phyloP scores from a whole-genome alignment of 2,888 invertebrate species.

The Phortica okadai region DNA sequence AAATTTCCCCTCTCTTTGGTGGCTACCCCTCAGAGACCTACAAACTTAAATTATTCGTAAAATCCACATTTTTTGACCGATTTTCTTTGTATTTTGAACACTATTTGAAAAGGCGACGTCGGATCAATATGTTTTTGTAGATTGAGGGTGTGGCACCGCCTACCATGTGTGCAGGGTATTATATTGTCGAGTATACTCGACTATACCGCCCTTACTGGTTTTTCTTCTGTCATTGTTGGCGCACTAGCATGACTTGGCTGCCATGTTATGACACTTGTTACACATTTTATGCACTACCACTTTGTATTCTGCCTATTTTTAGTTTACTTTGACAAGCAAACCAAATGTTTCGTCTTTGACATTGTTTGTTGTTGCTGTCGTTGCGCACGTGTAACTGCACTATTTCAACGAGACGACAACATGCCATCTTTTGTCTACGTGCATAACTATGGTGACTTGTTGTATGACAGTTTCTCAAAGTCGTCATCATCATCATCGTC shows the following conservation, averaged over 20 bases:
- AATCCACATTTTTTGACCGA: too few relatives aligned
- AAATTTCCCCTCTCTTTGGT: too few relatives aligned
- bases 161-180: too few relatives aligned
- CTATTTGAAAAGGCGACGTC: too few relatives aligned
- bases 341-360: background rate
- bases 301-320: background rate
- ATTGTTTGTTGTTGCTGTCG: slow-evolving; percentile 3
- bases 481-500: too few relatives aligned
- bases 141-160: too few relatives aligned
- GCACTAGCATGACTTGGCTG: slow-evolving; percentile 23
- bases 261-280: slow-evolving; percentile 39
- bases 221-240: background rate
- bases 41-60: too few relatives aligned
- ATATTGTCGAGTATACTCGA: too few relatives aligned
- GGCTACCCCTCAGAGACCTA: too few relatives aligned
- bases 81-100: too few relatives aligned
- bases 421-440: background rate
- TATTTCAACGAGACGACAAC: background rate
- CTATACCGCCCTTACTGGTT: too few relatives aligned
- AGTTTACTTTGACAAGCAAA: slow-evolving; percentile 10
- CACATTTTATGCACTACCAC: slow-evolving; percentile 36
- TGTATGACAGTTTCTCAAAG: background rate
- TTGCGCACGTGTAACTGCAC: slow-evolving; percentile 26
- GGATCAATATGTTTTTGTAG: too few relatives aligned
- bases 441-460: background rate